These are phyloP conservation scores for Australoheros facetus DNA, from an alignment of 2,797 vertebrate species.

Conservation along the genomic window DNA sequence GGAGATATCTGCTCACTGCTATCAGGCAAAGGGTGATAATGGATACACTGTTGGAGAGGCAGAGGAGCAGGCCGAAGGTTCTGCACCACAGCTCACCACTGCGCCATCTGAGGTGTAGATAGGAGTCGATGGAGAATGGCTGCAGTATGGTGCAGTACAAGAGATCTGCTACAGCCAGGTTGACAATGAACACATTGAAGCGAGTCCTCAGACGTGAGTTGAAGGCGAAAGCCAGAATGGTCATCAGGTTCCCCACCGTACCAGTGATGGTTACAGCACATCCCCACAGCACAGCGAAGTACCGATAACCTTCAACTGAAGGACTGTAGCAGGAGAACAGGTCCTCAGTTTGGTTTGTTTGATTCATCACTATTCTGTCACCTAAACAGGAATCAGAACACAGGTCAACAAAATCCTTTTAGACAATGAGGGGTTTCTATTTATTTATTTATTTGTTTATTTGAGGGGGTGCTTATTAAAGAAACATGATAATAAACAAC, in stretches of 20 bases:
- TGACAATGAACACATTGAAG: conserved; percentile 89
- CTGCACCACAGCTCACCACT: conserved; percentile 80
- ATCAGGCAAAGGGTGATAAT: conserved; percentile 89
- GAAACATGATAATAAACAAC: neutral
- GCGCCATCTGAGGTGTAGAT: conserved; percentile 87
- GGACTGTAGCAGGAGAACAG: conserved; percentile 87
- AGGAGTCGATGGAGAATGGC: conserved; percentile 88
- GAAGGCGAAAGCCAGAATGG: conserved; percentile 82
- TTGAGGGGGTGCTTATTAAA: neutral
- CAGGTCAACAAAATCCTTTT: conserved; percentile 49
- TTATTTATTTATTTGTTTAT: neutral
- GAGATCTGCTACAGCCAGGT: conserved; percentile 86
- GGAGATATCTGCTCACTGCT: conserved; percentile 85
- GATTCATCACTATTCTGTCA: conserved; percentile 69
- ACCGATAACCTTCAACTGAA: conserved; percentile 85
- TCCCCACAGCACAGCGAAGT: conserved; percentile 86
- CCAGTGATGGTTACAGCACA: conserved; percentile 83
- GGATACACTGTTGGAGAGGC: conserved; percentile 88
- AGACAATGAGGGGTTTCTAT: neutral
- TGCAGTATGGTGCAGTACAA: conserved; percentile 88
- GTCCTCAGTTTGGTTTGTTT: conserved; percentile 70
- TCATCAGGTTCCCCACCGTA: conserved; percentile 87
- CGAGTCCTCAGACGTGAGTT: conserved; percentile 83
- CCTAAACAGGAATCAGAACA: conserved; percentile 1
- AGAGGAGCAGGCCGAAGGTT: conserved; percentile 86